phyloP scores from a whole-genome alignment of 2,113 vertebrate genomes.

The Antigone vipio region DNA sequence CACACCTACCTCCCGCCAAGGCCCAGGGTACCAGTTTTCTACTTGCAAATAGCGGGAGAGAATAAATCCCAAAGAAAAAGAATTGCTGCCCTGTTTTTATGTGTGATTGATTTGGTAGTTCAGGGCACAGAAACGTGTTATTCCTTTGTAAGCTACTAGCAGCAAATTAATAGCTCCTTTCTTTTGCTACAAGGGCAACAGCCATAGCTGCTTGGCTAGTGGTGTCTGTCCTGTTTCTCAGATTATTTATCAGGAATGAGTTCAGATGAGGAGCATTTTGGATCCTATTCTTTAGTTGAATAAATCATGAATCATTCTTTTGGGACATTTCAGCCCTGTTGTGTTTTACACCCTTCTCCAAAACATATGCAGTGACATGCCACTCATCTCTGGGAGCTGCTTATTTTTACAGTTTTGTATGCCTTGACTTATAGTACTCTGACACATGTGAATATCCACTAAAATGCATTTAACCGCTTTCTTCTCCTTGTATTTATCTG shows the following conservation, averaged over 20 bases:
- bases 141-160: neutral
- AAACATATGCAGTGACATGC: neutral
- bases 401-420: neutral
- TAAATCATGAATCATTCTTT: neutral
- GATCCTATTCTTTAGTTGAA: neutral
- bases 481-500: neutral
- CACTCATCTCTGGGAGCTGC: neutral
- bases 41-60: neutral
- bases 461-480: neutral
- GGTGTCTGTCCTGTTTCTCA: neutral
- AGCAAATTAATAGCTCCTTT: constrained; percentile 17
- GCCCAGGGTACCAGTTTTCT: neutral
- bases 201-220: neutral
- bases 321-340: neutral
- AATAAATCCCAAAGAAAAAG: neutral
- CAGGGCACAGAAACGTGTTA: neutral
- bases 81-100: neutral
- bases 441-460: neutral
- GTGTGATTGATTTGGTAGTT: neutral
- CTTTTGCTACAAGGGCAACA: neutral
- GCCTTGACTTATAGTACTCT: neutral
- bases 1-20: neutral
- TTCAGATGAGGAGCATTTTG: neutral
- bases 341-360: neutral
- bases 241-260: neutral